Percentiles rank a stretch among this genome's conserved stretches.
Conservation (phyloP, 64 coral and sea anemone species). For the Cladopsammia gracilis region DNA sequence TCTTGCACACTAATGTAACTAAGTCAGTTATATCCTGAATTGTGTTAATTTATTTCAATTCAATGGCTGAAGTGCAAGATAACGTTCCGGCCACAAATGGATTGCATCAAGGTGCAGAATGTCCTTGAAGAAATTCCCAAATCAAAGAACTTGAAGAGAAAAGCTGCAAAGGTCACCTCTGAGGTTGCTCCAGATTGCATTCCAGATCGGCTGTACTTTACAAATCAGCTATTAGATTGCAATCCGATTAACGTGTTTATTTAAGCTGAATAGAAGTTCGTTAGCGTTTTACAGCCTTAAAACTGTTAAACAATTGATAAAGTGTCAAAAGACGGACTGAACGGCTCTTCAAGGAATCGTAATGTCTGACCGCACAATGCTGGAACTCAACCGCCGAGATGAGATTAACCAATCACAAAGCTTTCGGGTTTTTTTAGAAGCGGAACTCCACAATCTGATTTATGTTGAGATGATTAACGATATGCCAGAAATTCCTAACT, state of each 20-base stretch:
- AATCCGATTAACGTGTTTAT: constrained; percentile 48
- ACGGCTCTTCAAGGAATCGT: background rate
- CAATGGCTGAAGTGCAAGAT: too few relatives aligned
- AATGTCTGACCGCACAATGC: background rate
- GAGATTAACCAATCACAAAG: background rate
- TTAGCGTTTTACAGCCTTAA: background rate
- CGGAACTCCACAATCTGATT: constrained; percentile 9
- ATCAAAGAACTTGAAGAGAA: too few relatives aligned
- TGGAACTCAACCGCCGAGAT: background rate
- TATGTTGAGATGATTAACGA: background rate
- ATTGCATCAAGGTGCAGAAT: too few relatives aligned
- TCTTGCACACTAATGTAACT: too few relatives aligned
- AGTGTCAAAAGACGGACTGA: background rate
- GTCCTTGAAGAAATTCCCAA: too few relatives aligned
- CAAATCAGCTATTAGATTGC: background rate
- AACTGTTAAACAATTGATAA: background rate
- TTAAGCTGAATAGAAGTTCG: constrained; percentile 3
- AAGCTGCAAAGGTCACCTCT: background rate
- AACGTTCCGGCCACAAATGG: too few relatives aligned
- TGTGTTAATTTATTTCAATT: too few relatives aligned
- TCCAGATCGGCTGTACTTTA: background rate
- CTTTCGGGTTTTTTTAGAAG: background rate
- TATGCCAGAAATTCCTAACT: background rate
- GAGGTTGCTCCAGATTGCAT: background rate
- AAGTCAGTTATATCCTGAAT: too few relatives aligned